Percentiles rank a stretch among this genome's conserved stretches.
Conservation (phyloP, 2,888 invertebrate species). For the Lamellibrachia columna region DNA sequence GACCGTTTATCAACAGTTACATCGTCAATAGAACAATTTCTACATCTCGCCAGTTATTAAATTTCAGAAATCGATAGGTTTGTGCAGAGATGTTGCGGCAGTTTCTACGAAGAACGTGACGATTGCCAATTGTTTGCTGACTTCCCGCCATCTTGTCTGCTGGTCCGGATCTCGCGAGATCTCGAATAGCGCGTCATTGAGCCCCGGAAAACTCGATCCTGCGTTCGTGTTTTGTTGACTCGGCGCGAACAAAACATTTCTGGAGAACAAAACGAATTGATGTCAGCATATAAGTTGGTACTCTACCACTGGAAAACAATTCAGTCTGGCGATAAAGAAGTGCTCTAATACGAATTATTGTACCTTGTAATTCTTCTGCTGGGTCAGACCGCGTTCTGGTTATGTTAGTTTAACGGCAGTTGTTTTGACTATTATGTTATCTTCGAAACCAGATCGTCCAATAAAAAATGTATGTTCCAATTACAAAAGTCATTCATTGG, state of each 20-base stretch:
- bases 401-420: no score
- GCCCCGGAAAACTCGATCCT: conserved; percentile 57
- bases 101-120: conserved; percentile 29
- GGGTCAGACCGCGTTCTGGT: no score
- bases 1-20: background rate
- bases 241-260: conserved; percentile 62
- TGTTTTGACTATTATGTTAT: no score
- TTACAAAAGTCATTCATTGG: no score
- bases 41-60: background rate
- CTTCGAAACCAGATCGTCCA: no score
- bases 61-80: background rate
- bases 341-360: no score
- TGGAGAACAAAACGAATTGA: conserved; percentile 30
- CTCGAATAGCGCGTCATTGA: conserved; percentile 54
- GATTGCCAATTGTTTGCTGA: conserved; percentile 28
- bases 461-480: no score
- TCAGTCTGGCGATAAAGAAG: no score
- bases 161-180: conserved; percentile 41
- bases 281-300: no score
- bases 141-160: conserved; percentile 29
- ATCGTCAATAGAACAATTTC: background rate
- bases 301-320: no score
- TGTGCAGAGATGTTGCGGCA: conserved; percentile 24
- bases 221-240: conserved; percentile 52
- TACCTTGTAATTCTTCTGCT: no score